Evolutionary conservation across 2,113 vertebrate genomes (phyloP), one percentile per base, ranked within the genome.

Genomic region (Columba janthina): DNA sequence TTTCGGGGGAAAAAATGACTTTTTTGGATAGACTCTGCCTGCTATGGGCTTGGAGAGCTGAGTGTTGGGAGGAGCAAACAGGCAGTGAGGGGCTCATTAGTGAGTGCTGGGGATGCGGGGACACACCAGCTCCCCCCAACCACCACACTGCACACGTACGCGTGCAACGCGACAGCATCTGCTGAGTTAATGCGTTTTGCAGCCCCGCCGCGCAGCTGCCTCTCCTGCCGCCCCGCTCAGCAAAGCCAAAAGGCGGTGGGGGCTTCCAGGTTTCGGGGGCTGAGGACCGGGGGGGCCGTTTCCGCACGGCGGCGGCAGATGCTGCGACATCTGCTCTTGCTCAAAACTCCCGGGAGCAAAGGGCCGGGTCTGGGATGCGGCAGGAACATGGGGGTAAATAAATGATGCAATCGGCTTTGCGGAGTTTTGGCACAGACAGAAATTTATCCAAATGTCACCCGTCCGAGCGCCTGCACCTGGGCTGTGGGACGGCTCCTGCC

Each of bases 261-360:
- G 56, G 29, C 48, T 91, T 69, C 71, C 71, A 85, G 53, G 79
- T 91, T 81, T 65, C 80, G 20, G 15, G 66, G 81, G 48, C 15
- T 19, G 53, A 69, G 86, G 50, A 5, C 62, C 0, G 26, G 92
- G 8, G 60, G 46, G 36, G 61, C 11, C 0, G 2, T 88, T 88
- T 95, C 91, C 50, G 5, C 79, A 16, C 16, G 31, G 61, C 0
- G 0, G 51, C 56, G 0, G 2, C 90, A 73, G 91, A 85, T 57
- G 28, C 95, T 18, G 32, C 4, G 66, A 92, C 97, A 95, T 96
- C 95, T 97, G 97, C 86, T 95, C 92, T 44, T 46, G 77, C 85
- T 96, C 95, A 38, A 36, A 64, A 67, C 18, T 19, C 48, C 93
- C 7, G 0, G 83, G 76, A 94, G 88, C 80, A 53, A 85, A 78